Evolutionary conservation across 2,797 vertebrate genomes (phyloP), one percentile per base, ranked within the genome.

Genomic region (Schizopygopsis pylzovi): DNA sequence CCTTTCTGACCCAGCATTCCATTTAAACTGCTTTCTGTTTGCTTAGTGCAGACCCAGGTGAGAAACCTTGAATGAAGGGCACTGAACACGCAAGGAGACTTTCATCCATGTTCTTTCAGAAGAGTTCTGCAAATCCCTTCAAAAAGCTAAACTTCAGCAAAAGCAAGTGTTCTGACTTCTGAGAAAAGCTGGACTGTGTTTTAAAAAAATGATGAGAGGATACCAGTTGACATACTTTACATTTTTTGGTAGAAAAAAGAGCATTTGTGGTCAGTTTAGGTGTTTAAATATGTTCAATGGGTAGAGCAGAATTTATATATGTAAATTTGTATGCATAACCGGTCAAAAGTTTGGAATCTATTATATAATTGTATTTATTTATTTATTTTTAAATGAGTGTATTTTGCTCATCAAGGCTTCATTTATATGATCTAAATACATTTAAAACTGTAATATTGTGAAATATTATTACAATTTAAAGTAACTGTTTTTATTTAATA

Each of bases 21-120:
- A 89, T 94, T 92, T 91, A 90, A 91, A 78, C 87, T 71, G 90
- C 85, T 85, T 89, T 89, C 88, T 91, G 90, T 84, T 84, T 92
- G 90, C 89, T 88, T 6, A 18, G 83, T 86, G 71, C 87, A 89
- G 86, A 89, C 87, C 89, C 88, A 92, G 93, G 90, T 92, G 90
- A 92, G 89, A 86, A 92, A 93, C 93, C 94, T 95, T 94, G 91
- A 93, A 92, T 89, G 82, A 90, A 92, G 93, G 93, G 90, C 91
- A 90, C 89, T 87, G 84, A 83, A 56, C 59, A 16, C 6, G 52
- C 8, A 70, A 70, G 65, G 18, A 63, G 72, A 87, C 41, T 20
- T 83, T 28, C 37, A 79, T 84, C n/a, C 25, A 22, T 28, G 37
- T 70, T 37, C 22, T 61, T 76, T 76, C 45, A 73, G 67, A 67